Evolutionary conservation across 1,140 invertebrate genomes (phyloP), one percentile per base, ranked within the genome.

Genomic region (Ips typographus): DNA sequence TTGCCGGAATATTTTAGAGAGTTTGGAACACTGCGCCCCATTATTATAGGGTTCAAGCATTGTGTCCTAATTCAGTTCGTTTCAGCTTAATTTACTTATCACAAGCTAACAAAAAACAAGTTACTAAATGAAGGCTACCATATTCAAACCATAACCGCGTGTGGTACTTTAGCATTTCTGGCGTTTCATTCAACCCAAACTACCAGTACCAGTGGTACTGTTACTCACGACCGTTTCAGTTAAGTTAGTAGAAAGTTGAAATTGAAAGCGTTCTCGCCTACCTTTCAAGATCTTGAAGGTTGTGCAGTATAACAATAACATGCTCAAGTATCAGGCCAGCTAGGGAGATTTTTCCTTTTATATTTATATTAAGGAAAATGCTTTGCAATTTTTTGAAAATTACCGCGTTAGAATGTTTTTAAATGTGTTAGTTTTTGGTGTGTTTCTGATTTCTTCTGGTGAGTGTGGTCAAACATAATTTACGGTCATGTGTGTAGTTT

Each of bases 221-320:
- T 56, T 56, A 56, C 22, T 7, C 53, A 56, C 39, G 53, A 38
- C 38, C n/a, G 37, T 37, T 39, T 56, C 39, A 7, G 53, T 56
- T 56, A 56, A 36, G 53, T 56, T 56, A 56, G n/a, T 56, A 56
- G 53, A 56, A 56, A 56, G 53, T 56, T 56, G n/a, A 56, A 56
- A 56, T 56, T 39, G 53, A 56, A 56, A 56, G 53, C 5, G 2
- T 7, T 56, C 53, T 56, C n/a, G 53, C 53, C 7, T 56, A 36
- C 53, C 2, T 2, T 56, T 7, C 53, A 40, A 38, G 7, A 56
- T 37, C n/a, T 7, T 37, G 53, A 56, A 56, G 53, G 53, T 56
- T 56, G 22, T 22, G 22, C 22, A 56, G 38, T 37, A 37, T 36
- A 56, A 56, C 22, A n/a, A 56, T 7, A 56, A 56, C 39, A 56